Evolutionary conservation across 2,113 vertebrate genomes (phyloP), one percentile per base, ranked within the genome.

Genomic region (Rhagologus leucostigma): DNA sequence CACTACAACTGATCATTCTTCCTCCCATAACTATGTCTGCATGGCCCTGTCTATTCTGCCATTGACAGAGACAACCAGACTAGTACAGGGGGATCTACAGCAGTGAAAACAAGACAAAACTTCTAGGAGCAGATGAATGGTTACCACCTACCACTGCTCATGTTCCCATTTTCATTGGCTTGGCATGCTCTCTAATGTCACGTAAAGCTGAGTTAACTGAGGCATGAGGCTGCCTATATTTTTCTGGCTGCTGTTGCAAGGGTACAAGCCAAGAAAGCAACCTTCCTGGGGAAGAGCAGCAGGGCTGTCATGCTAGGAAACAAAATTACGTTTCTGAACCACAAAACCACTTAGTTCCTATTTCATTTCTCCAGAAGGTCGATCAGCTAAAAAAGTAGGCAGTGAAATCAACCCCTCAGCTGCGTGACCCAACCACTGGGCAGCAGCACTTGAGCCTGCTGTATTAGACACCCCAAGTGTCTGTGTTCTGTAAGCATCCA

Each of bases 161-260:
- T 64, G 67, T 41, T 90, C 83, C 77, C 55, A 1, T 88, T 93
- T 93, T 52, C 59, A 65, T 53, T 89, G 84, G n/a, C 22, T 89
- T 87, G 84, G 35, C 63, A 53, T 11, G 20, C 22, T 63, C 37
- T 93, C 84, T 91, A 88, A 84, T 76, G 69, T 52, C 84, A 77
- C 60, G 32, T 84, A 93, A 97, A 83, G 52, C 86, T 75, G 87
- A 65, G 47, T 91, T 95, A 95, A 96, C 70, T 89, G 88, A 92
- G 85, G 77, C 64, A 2, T 21, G 27, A 84, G 69, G 65, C 59
- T 89, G 92, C 53, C 71, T 95, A 87, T 91, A 83, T 35, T 90
- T 74, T 95, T 95, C 82, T 76, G 68, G 59, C 39, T 56, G 30
- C 74, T 63, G 20, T 62, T 88, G 39, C 57, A 74, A 87, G 35